Base-by-base conservation (phyloP, 2,888 invertebrate genomes). In the Caenorhabditis doughertyi region DNA sequence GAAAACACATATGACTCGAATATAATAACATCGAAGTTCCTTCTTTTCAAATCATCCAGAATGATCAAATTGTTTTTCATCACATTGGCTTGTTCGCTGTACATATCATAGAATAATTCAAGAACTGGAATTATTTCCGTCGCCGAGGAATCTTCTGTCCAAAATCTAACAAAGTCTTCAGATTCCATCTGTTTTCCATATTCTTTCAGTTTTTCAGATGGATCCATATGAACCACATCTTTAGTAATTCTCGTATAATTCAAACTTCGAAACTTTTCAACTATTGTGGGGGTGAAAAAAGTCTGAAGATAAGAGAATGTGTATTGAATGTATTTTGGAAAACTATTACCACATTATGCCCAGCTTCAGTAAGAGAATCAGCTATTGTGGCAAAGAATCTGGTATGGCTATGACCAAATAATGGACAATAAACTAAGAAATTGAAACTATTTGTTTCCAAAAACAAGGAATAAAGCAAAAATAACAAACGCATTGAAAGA, bases 291-390 rank as follows among this genome's bases (percentile, higher is more conserved):
- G 8, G 65, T 72, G 67, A 64, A 79, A 42, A 71, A 79, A n/a
- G 79, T 79, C 79, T 79, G 56, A 9, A 65, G 51, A 60, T 0
- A 21, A 53, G 5, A 29, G 11, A 27, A n/a, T 4, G 16, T 23
- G n/a, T 23, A 7, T 16, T 23, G 23, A 27, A 11, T 5, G 39
- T 7, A 1, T 23, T 0, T 60, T n/a, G 16, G 13, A 8, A 56
- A n/a, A 3, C 2, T 35, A 81, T 74, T 18, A 84, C 85, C 55
- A 85, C 85, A 68, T 84, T 77, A 55, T 85, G 85, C 11, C 85
- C 85, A n/a, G 85, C 83, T 32, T 85, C 83, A 0, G 79, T 51
- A 13, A 85, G 27, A 39, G 77, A 74, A 29, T 85, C 85, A n/a
- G 85, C 81, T 16, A 85, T 71, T 49, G 62, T 81, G 2, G 71